Conservation (phyloP, 2,113 vertebrate genomes). For the Brachionichthys hirsutus region DNA sequence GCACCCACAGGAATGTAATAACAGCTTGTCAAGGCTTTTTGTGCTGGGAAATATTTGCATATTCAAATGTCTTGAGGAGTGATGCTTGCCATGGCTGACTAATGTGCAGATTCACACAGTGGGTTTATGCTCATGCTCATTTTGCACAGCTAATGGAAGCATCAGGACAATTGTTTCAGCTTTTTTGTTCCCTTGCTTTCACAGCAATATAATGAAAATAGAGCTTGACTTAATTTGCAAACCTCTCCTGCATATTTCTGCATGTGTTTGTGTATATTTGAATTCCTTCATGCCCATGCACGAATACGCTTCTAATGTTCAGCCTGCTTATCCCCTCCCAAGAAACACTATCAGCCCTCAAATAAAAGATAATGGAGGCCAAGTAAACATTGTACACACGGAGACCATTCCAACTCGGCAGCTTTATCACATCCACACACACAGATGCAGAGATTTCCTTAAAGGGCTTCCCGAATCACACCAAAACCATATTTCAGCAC, state of each 20-base stretch:
- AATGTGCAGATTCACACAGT: conserved; percentile 54
- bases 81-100: conserved; percentile 50
- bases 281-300: conserved; percentile 52
- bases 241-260: conserved; percentile 39
- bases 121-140: conserved; percentile 31
- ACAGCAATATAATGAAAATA: conserved; percentile 5
- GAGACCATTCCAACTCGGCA: conserved; percentile 49
- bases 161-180: conserved; percentile 37
- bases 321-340: conserved; percentile 52
- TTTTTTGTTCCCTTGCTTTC: conserved; percentile 4
- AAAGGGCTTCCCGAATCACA: conserved; percentile 41
- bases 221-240: conserved; percentile 2
- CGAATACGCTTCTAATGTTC: conserved; percentile 57
- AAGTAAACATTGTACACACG: conserved; percentile 55
- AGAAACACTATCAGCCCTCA: conserved; percentile 55
- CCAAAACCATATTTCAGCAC: conserved; percentile 26
- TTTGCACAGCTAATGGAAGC: conserved; percentile 45
- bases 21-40: conserved; percentile 71
- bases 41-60: conserved; percentile 66
- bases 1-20: conserved; percentile 66
- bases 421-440: conserved; percentile 59
- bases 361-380: conserved; percentile 69
- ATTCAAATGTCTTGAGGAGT: conserved; percentile 60
- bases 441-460: conserved; percentile 61
- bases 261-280: conserved; percentile 31